A percentile compares a stretch with the other conserved stretches of the same genome.
phyloP scores from a whole-genome alignment of 2,113 vertebrate genomes.

The Panthera leo region DNA sequence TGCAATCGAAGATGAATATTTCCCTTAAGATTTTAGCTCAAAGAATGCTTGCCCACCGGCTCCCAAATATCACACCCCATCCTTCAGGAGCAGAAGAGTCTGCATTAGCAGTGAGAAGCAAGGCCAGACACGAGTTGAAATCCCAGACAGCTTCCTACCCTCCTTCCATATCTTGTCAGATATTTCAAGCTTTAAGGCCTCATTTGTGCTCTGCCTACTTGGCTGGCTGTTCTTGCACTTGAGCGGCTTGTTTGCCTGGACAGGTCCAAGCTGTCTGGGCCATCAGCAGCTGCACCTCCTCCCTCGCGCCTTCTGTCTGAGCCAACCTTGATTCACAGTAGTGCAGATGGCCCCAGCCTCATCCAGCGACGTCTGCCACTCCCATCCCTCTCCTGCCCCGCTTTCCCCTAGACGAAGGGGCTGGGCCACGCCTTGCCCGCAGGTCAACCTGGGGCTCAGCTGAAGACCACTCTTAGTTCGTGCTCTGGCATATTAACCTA shows the following conservation, averaged over 20 bases:
- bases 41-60: not conserved
- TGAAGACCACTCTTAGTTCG: not conserved
- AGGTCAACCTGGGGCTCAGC: not conserved
- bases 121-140: conserved; percentile 58
- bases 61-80: not conserved
- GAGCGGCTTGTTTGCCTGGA: conserved; percentile 79
- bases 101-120: conserved; percentile 28
- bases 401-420: conserved; percentile 19
- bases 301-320: conserved; percentile 75
- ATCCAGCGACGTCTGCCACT: conserved; percentile 64
- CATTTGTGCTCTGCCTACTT: conserved; percentile 71
- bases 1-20: not conserved
- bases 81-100: not conserved
- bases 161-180: conserved; percentile 49
- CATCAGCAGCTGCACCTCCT: conserved; percentile 78
- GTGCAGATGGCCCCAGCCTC: conserved; percentile 70
- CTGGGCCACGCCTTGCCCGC: not conserved
- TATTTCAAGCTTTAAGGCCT: conserved; percentile 66
- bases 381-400: conserved; percentile 50
- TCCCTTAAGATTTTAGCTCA: not conserved
- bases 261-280: conserved; percentile 80
- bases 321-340: conserved; percentile 76
- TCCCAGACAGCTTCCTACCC: conserved; percentile 56
- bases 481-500: not conserved
- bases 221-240: conserved; percentile 78